phyloP scores from a whole-genome alignment of 2,888 invertebrate species.

The Habroteleia sp. region DNA sequence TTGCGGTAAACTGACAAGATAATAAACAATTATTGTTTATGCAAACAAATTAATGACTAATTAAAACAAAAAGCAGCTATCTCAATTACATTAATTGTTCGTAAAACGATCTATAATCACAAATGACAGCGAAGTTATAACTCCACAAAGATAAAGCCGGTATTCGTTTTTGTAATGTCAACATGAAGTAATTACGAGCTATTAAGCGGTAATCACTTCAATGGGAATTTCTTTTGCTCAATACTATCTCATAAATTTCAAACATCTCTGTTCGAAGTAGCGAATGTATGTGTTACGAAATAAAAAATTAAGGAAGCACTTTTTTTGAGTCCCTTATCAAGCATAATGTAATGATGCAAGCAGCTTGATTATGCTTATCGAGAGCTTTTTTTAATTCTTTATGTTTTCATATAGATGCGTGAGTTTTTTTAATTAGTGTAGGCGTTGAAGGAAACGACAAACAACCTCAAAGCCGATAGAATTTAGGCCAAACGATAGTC shows the following conservation, averaged over 20 bases:
- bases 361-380: constrained; percentile 40
- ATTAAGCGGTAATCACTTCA: constrained; percentile 27
- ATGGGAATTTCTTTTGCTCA: constrained; percentile 29
- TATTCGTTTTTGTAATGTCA: constrained; percentile 28
- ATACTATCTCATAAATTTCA: constrained; percentile 26
- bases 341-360: constrained; percentile 45
- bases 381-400: constrained; percentile 40
- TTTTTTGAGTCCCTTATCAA: constrained; percentile 44
- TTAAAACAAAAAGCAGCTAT: neutral
- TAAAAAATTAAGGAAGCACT: constrained; percentile 30
- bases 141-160: constrained; percentile 15
- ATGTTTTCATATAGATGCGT: constrained; percentile 43
- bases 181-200: constrained; percentile 36
- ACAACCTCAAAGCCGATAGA: constrained; percentile 59
- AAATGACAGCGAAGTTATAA: constrained; percentile 7
- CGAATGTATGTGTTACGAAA: constrained; percentile 33
- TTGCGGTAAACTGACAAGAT: too few species aligned
- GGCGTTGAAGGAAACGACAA: constrained; percentile 62
- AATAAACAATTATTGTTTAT: too few species aligned
- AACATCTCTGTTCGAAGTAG: constrained; percentile 4
- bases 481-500: constrained; percentile 64
- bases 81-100: constrained; percentile 1
- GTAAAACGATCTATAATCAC: neutral
- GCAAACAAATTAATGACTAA: too few species aligned
- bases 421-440: constrained; percentile 57